A percentile compares a stretch with the other conserved stretches of the same genome.
phyloP scores from a whole-genome alignment of 1,140 invertebrate genomes.

The Drosophila sp. region DNA sequence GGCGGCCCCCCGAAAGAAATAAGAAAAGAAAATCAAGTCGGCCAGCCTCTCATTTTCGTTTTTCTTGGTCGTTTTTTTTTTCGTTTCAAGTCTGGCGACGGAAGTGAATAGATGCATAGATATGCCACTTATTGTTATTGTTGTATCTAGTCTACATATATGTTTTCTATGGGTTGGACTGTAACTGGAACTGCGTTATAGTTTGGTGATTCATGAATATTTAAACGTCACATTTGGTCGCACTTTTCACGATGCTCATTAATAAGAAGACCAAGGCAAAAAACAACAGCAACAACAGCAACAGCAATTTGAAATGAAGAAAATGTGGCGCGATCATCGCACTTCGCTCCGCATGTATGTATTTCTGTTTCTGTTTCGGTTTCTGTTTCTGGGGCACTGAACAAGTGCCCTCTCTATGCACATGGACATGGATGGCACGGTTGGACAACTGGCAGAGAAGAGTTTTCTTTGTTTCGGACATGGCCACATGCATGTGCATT shows the following conservation, averaged over 20 bases:
- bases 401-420: slow-evolving; percentile 78
- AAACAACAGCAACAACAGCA: slow-evolving; percentile 19
- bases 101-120: slow-evolving; percentile 12
- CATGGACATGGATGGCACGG: slow-evolving; percentile 69
- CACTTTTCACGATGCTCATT: slow-evolving; percentile 82
- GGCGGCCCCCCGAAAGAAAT: neutral
- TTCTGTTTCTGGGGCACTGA: slow-evolving; percentile 75
- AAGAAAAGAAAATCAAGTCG: neutral
- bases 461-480: slow-evolving; percentile 77
- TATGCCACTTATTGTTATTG: neutral
- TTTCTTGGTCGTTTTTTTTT: neutral
- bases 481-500: slow-evolving; percentile 74
- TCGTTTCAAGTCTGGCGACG: slow-evolving; percentile 10
- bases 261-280: slow-evolving; percentile 68
- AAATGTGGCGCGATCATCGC: slow-evolving; percentile 75
- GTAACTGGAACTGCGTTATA: slow-evolving; percentile 2
- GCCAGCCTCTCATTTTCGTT: neutral
- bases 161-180: neutral
- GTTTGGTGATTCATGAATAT: slow-evolving; percentile 56
- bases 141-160: neutral
- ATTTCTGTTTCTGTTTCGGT: slow-evolving; percentile 42
- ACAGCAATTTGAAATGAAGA: slow-evolving; percentile 64
- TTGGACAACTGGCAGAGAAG: slow-evolving; percentile 71
- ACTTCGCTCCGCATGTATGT: neutral
- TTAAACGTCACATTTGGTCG: slow-evolving; percentile 83